Conservation (phyloP, 1,140 invertebrate species). For the Onthophagus taurus region DNA sequence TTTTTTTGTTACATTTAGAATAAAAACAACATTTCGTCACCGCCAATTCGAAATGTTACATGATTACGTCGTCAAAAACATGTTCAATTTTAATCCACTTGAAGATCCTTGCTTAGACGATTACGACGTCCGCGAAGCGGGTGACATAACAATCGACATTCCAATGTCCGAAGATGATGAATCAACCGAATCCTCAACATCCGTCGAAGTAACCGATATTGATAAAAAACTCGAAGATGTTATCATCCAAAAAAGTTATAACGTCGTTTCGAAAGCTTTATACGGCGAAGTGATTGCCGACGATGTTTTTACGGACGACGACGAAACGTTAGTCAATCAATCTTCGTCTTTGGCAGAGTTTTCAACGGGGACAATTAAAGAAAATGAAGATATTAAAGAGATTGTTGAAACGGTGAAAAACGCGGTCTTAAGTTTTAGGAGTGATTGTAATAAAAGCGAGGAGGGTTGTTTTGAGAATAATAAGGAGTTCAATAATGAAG, state of each 20-base stretch:
- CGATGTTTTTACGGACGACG: background rate
- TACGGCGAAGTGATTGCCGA: conserved; percentile 3
- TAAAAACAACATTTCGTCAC: background rate
- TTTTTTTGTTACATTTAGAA: too few species aligned
- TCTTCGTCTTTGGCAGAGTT: background rate
- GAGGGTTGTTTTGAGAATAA: conserved; percentile 13
- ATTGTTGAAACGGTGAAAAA: conserved; percentile 21
- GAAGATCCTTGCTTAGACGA: conserved; percentile 1
- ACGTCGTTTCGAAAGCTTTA: conserved; percentile 11
- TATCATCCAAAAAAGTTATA: conserved; percentile 10
- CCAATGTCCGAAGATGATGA: background rate
- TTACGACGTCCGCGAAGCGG: background rate
- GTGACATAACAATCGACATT: conserved; percentile 5
- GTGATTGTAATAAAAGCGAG: background rate
- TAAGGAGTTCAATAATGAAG: conserved; percentile 8
- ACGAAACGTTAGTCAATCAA: background rate
- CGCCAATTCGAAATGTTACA: background rate
- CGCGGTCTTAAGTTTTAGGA: conserved; percentile 15
- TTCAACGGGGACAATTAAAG: conserved; percentile 1
- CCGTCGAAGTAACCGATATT: conserved; percentile 1
- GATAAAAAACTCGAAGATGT: conserved; percentile 10
- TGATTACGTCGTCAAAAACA: background rate
- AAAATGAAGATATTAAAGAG: conserved; percentile 17
- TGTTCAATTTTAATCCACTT: background rate
- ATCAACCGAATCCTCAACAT: conserved; percentile 1